These are phyloP conservation scores for Temnothorax nylanderi DNA, from an alignment of 1,140 invertebrate genomes.

Conservation along the genomic window DNA sequence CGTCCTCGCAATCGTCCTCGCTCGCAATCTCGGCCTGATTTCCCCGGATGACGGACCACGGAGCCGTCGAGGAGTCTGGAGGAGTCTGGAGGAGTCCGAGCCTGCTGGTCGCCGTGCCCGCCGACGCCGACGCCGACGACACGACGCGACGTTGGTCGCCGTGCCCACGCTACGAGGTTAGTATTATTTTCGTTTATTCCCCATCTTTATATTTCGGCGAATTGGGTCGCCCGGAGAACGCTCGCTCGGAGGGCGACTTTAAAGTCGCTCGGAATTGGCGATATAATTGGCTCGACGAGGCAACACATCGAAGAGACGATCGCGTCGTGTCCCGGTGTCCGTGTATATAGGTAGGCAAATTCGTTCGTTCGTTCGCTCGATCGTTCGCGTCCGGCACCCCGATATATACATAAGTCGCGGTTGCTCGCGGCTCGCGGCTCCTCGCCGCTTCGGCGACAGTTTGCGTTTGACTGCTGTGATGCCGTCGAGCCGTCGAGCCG, in stretches of 20 bases:
- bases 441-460: slow-evolving; percentile 61
- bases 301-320: not conserved
- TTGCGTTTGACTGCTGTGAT: slow-evolving; percentile 74
- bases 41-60: slow-evolving; percentile 1
- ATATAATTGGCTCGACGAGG: slow-evolving; percentile 20
- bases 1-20: slow-evolving; percentile 1
- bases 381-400: not conserved
- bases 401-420: not conserved
- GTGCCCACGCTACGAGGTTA: not conserved
- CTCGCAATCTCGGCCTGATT: not conserved
- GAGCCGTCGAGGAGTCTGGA: slow-evolving; percentile 2
- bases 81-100: not conserved
- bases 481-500: slow-evolving; percentile 50
- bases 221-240: slow-evolving; percentile 13
- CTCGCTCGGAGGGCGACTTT: not conserved
- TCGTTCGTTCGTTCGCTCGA: slow-evolving; percentile 45
- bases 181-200: slow-evolving; percentile 10
- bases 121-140: not conserved
- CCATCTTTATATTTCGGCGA: not conserved
- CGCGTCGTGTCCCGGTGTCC: not conserved
- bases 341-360: not conserved
- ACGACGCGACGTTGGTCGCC: too few relatives aligned
- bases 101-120: not conserved
- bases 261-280: slow-evolving; percentile 27
- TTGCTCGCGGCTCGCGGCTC: not conserved